Evolutionary conservation across 2,797 vertebrate genomes (phyloP), one percentile per base, ranked within the genome.

Genomic region (Fistularia commersonii): DNA sequence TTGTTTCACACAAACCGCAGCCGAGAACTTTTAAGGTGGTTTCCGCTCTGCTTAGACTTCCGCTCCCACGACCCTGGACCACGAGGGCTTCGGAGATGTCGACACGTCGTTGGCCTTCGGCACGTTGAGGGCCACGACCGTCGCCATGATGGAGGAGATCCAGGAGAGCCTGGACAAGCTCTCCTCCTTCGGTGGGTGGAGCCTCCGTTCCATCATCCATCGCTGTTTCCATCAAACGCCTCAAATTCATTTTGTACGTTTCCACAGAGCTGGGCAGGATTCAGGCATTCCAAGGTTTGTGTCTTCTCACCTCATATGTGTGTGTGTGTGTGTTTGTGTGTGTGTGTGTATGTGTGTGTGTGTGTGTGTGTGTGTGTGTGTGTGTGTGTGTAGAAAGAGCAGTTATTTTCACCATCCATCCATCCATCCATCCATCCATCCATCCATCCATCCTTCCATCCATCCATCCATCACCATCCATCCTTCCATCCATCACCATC

Each of bases 241-340:
- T 10, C 14, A 42, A 8, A 12, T 8, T 1, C 41, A 13, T 1
- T 13, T 42, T 14, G 11, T 42, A 1, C 65, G 3, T 57, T 14
- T 52, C 52, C 32, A 23, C 66, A 90, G 88, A 90, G 43, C 70
- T 83, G 8, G 64, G 50, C 54, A 82, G 86, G 64, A 79, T 81
- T 45, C 14, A 42, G 8, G 65, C 60, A n/a, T 87, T 79, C 74
- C 65, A 55, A 86, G 81, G 87, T 88, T 11, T 8, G 74, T 73
- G 34, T 59, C 13, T 12, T 3, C 6, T 42, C 41, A 13, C 41
- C 7, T 8, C 9, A 36, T 2, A 23, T 23, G 2, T 23, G 23
- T 23, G 2, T 23, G 23, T 23, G 23, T 23, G 23, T 23, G 23
- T 23, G 23, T 23, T 2, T 23, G 23, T 23, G 23, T 23, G 23